These are phyloP conservation scores for Thinocorus orbignyianus DNA, from an alignment of 2,113 vertebrate species.

Conservation along the genomic window DNA sequence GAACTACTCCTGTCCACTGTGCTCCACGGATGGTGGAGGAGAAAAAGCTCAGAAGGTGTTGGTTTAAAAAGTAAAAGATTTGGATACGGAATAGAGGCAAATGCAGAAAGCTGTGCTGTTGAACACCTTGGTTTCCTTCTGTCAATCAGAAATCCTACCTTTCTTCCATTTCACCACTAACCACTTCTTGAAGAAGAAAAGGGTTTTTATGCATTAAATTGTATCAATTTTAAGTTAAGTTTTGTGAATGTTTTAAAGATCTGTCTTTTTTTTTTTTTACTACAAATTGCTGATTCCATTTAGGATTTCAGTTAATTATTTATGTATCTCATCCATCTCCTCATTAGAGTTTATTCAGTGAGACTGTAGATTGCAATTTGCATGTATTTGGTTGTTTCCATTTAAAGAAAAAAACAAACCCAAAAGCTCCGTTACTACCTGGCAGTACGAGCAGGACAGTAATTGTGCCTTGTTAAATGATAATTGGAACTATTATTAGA, in stretches of 20 bases:
- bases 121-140: background rate
- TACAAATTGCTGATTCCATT: background rate
- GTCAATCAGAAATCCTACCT: accelerated
- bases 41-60: background rate
- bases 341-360: background rate
- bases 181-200: background rate
- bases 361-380: background rate
- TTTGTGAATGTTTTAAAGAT: background rate
- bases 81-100: background rate
- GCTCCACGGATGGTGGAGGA: background rate
- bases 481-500: background rate
- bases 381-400: background rate
- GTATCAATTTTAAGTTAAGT: background rate
- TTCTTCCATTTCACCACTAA: background rate
- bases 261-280: background rate
- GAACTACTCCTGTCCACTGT: accelerated
- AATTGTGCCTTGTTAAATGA: background rate
- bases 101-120: background rate
- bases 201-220: background rate
- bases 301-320: background rate
- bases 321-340: background rate
- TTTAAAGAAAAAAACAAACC: background rate
- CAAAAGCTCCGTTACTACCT: background rate
- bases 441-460: background rate
- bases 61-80: background rate